Conservation (phyloP, 2,113 vertebrate genomes). For the Acinonyx jubatus region DNA sequence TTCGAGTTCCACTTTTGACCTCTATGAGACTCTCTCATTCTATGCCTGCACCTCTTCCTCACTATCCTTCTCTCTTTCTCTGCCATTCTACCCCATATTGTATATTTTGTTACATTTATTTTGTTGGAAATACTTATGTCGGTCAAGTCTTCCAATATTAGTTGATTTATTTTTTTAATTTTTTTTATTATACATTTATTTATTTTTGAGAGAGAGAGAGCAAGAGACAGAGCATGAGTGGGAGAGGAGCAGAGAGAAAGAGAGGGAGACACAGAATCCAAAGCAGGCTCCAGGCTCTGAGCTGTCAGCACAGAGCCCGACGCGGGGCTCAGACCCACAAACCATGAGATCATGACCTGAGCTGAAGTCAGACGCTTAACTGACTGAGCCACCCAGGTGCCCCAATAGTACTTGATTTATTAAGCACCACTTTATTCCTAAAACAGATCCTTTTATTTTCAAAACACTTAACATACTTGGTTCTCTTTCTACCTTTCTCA, state of each 20-base stretch:
- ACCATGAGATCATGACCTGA: too few relatives aligned
- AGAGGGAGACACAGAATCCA: too few relatives aligned
- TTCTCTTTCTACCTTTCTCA: neutral
- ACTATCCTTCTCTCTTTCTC: neutral
- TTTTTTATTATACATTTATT: too few relatives aligned
- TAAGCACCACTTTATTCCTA: neutral
- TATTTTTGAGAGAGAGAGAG: too few relatives aligned
- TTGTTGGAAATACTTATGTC: neutral
- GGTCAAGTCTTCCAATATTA: neutral
- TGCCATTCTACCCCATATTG: neutral
- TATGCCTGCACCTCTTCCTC: neutral
- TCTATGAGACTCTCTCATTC: neutral
- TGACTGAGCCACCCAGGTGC: too few relatives aligned
- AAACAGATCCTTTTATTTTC: neutral
- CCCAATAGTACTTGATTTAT: neutral
- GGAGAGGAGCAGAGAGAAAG: too few relatives aligned
- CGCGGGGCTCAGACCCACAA: too few relatives aligned
- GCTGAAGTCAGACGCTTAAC: too few relatives aligned
- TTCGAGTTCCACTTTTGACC: neutral
- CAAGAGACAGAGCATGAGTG: too few relatives aligned
- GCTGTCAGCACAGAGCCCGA: too few relatives aligned
- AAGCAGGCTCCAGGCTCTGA: too few relatives aligned
- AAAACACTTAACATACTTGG: neutral
- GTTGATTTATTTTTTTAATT: neutral
- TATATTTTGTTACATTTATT: neutral